phyloP scores from a whole-genome alignment of 2,888 invertebrate genomes.

The Leptinotarsa tumamoca region DNA sequence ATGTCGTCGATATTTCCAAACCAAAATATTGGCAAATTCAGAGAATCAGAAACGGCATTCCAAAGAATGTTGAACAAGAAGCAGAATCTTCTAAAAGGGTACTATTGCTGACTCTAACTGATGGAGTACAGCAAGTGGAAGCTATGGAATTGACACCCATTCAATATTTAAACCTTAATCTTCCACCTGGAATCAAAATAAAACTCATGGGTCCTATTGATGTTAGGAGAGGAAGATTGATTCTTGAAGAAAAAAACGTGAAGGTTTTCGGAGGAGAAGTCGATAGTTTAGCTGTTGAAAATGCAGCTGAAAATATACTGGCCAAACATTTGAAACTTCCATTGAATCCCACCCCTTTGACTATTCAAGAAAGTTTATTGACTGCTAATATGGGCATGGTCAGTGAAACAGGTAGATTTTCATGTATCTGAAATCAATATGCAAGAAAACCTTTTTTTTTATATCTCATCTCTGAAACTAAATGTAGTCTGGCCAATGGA shows the following conservation, averaged over 20 bases:
- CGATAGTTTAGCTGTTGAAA: conserved; percentile 70
- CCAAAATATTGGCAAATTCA: conserved; percentile 65
- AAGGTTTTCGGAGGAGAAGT: conserved; percentile 81
- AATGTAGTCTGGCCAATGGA: too few relatives aligned
- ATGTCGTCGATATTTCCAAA: conserved; percentile 73
- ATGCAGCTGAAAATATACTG: conserved; percentile 74
- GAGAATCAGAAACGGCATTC: conserved; percentile 67
- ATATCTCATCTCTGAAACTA: too few relatives aligned
- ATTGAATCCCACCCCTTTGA: conserved; percentile 66
- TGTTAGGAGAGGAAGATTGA: conserved; percentile 77
- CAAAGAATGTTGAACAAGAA: conserved; percentile 70
- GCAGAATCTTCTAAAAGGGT: conserved; percentile 72
- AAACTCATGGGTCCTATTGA: conserved; percentile 78
- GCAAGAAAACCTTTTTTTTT: too few relatives aligned
- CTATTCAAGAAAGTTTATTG: conserved; percentile 53
- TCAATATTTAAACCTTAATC: conserved; percentile 70
- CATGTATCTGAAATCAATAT: too few relatives aligned
- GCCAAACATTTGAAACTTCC: conserved; percentile 71
- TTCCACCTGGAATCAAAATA: conserved; percentile 74
- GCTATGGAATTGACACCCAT: conserved; percentile 80
- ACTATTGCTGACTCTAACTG: conserved; percentile 78
- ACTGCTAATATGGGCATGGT: conserved; percentile 30
- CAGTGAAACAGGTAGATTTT: conserved; percentile 6
- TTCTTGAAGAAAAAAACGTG: conserved; percentile 73
- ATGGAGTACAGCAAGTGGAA: conserved; percentile 77